Percentiles rank a stretch among this genome's conserved stretches.
phyloP scores from a whole-genome alignment of 2,113 vertebrate genomes.

The Pterocles burchelli region DNA sequence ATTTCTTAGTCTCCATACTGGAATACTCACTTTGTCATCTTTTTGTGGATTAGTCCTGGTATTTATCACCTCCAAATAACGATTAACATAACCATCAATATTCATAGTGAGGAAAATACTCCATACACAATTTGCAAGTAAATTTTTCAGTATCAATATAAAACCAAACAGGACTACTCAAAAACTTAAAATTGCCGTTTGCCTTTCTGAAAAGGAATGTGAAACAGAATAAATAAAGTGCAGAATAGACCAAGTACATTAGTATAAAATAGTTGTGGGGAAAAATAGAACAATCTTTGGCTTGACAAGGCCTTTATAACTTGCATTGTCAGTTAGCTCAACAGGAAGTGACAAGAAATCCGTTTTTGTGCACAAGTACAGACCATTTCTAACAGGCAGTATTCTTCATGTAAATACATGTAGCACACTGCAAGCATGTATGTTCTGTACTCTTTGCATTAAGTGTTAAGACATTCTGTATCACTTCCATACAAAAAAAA shows the following conservation, averaged over 20 bases:
- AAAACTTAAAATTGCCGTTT: background rate
- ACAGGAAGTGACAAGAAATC: background rate
- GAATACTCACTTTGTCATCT: background rate
- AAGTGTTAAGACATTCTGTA: background rate
- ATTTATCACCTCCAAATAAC: background rate
- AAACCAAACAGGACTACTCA: background rate
- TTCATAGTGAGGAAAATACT: background rate
- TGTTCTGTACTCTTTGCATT: background rate
- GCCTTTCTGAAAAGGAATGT: background rate
- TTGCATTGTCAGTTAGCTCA: background rate
- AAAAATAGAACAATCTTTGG: background rate
- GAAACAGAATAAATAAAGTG: background rate
- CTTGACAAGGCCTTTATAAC: background rate
- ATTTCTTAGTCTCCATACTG: background rate
- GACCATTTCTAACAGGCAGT: background rate
- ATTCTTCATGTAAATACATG: background rate
- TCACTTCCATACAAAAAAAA: background rate
- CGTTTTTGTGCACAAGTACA: background rate
- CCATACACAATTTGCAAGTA: background rate
- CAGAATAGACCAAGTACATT: background rate
- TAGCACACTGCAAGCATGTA: fast-evolving
- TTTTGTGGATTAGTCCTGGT: background rate
- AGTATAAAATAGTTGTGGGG: background rate
- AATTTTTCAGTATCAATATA: background rate
- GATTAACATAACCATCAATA: background rate